Percentiles rank a stretch among this genome's conserved stretches.
Conservation (phyloP, 1,140 invertebrate genomes). For the Drosophila lowei region DNA sequence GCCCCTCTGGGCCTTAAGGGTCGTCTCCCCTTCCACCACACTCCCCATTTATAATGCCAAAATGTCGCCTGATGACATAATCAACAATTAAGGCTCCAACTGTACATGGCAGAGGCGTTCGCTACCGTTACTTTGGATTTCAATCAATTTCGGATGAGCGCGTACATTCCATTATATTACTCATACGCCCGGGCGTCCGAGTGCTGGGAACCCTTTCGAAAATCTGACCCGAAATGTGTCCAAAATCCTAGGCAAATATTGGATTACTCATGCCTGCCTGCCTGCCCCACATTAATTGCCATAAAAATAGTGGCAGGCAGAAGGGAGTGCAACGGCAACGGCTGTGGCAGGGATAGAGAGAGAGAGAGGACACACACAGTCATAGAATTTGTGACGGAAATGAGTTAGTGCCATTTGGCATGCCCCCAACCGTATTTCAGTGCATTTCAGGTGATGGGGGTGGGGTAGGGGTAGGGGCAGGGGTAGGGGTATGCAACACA, state of each 20-base stretch:
- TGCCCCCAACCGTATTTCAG: constrained; percentile 20
- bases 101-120: no score
- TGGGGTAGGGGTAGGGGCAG: no score
- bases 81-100: constrained; percentile 6
- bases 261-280: constrained; percentile 65
- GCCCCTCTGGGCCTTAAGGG: constrained; percentile 33
- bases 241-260: constrained; percentile 28
- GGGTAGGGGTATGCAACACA: constrained; percentile 14
- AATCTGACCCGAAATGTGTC: constrained; percentile 8
- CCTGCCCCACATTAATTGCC: constrained; percentile 72
- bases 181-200: constrained; percentile 52
- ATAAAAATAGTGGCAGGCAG: constrained; percentile 57
- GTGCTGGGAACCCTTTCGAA: constrained; percentile 23
- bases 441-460: neutral
- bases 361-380: constrained; percentile 32
- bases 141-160: no score
- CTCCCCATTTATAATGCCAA: constrained; percentile 18
- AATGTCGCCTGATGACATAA: constrained; percentile 30
- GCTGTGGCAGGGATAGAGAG: neutral
- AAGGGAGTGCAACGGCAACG: constrained; percentile 3
- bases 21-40: neutral
- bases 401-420: constrained; percentile 69
- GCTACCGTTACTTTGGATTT: no score
- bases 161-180: constrained; percentile 18
- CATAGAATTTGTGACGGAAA: constrained; percentile 79